These are phyloP conservation scores for Neogale vison DNA, from an alignment of 2,113 vertebrate species.

Conservation along the genomic window DNA sequence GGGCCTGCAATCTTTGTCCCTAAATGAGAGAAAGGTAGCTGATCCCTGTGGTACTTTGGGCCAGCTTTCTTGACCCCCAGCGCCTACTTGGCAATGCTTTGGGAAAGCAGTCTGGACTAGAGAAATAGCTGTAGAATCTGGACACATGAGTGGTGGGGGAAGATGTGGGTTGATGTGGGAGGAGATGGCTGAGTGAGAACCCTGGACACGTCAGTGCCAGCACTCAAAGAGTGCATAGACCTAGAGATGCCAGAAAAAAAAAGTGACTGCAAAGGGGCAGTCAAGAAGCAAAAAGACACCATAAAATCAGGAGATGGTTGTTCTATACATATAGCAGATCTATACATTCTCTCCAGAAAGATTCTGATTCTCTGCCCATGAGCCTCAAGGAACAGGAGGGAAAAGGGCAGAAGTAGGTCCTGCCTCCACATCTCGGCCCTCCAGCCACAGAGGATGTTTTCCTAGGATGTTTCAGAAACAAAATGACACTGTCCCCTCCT, in stretches of 20 bases:
- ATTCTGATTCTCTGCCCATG: background rate
- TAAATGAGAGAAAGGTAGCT: background rate
- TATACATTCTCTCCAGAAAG: background rate
- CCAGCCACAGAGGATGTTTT: background rate
- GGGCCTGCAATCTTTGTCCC: background rate
- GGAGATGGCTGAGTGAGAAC: background rate
- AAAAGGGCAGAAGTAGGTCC: background rate
- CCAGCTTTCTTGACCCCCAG: background rate
- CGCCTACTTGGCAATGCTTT: too few relatives aligned
- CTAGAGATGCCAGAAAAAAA: background rate
- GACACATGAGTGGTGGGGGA: background rate
- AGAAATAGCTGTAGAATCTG: background rate
- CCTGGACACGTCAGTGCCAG: background rate
- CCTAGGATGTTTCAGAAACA: background rate
- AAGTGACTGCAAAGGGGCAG: background rate
- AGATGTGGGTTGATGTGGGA: fast-evolving
- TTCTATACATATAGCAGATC: background rate
- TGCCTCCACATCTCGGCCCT: background rate
- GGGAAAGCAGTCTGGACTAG: background rate
- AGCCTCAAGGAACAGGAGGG: background rate
- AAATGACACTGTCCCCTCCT: background rate
- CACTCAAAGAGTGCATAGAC: background rate
- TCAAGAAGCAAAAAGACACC: background rate
- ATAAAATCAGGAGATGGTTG: background rate
- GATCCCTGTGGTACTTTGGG: background rate